Base-by-base conservation (phyloP, 2,888 invertebrate species). In the Eretmocerus hayati region DNA sequence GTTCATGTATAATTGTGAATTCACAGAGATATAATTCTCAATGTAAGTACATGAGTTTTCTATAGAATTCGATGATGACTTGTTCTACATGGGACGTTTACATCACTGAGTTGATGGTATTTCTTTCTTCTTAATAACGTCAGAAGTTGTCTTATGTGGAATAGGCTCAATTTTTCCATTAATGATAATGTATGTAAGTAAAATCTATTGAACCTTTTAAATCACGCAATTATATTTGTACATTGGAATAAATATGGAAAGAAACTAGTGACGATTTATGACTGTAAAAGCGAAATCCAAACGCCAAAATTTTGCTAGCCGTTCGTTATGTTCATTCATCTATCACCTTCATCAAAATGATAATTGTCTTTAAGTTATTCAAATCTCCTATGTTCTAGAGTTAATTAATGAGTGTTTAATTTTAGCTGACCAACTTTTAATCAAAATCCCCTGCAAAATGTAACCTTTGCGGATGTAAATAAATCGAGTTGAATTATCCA, bases 401-500 rank as follows among this genome's bases (percentile, higher is more conserved):
- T n/a, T n/a, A n/a, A n/a, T n/a, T n/a, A n/a, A n/a, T n/a, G 20
- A 45, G 33, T 42, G 36, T 35, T 52, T 37, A n/a, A 45, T 40
- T 50, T 48, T 19, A 33, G 43, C 45, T 32, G 31, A 48, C 38
- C 39, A 44, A 50, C 5, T 43, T 50, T 37, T 16, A 39, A 43
- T 37, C 8, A 26, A 46, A 40, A 32, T 44, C 39, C 44, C 31
- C 33, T 42, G 15, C 5, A 43, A 43, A 44, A 44, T 38, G 26
- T 46, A 37, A 42, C 42, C 44, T 32, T 37, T 42, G n/a, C 5
- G 40, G 42, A 46, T 56, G 54, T 59, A 58, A 23, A 56, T 57
- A 60, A 51, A 53, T 56, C 58, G 54, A 56, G 50, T 58, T 55
- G 41, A 54, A 62, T 33, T 50, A 56, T 58, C 56, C 43, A 48